Base-by-base conservation (phyloP, 1,140 invertebrate genomes). In the Batillaria attramentaria region DNA sequence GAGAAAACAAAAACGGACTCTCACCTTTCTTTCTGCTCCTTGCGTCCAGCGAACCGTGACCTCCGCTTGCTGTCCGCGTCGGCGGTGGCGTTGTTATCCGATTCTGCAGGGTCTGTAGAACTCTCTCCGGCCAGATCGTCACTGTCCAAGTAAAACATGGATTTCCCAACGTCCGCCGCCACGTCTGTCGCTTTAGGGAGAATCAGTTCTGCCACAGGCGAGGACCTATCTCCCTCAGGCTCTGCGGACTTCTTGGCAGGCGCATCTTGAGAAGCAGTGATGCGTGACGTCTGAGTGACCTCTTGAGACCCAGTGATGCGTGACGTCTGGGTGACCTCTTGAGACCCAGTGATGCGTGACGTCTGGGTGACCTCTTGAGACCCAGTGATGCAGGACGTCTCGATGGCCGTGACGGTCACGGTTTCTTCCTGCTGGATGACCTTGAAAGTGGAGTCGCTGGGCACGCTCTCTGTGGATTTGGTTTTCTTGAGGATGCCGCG, bases 401-500 rank as follows among this genome's bases (percentile, higher is more conserved):
- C 13, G 74, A 60, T 42, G 57, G 39, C 43, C 10, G 35, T 24
- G 57, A 42, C n/a, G 37, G 74, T 54, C 16, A 5, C 31, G 57
- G 37, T 46, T 1, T 16, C 24, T 18, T 62, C 57, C n/a, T 5
- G 8, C n/a, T 18, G 57, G n/a, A 62, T 2, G n/a, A 5, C 24
- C 57, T 10, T 62, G 13, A 50, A 20, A 46, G 13, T 39, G 39
- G 39, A 8, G 73, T 60, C 57, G 57, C n/a, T 62, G 24, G 73
- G 39, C 35, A 75, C 57, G 39, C 73, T 62, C 57, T 75, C 73
- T 57, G 39, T 42, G 73, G 73, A 75, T n/a, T 75, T 75, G 37
- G 37, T 65, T 35, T 75, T 75, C 54, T 75, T 75, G 3, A 75
- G 57, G 54, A 75, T 75, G n/a, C 73, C 73, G 37, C 73, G 73